Evolutionary conservation across 2,888 invertebrate species (phyloP), one percentile per base, ranked within the genome.

Genomic region (Microplitis manilae): DNA sequence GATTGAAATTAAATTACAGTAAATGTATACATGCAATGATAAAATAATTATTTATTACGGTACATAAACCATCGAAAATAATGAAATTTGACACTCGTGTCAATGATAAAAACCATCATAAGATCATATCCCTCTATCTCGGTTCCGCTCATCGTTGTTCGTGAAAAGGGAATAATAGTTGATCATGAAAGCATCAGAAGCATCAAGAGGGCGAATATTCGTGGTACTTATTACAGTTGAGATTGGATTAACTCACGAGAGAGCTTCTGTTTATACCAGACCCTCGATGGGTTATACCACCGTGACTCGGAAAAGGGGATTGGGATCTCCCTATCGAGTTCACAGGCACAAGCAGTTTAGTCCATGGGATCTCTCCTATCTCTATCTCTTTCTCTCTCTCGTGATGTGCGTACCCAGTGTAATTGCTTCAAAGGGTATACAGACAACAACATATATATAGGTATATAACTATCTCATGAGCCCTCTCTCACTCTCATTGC

Each of bases 161-260:
- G 50, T 50, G 50, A 50, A 50, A 50, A 50, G 50, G 50, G 50
- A 50, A 13, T 65, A 13, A 38, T 13, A 13, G 73, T 50, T 72
- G 72, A 70, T 76, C 70, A 59, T 17, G 62, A 40, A 59, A 61
- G 68, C 74, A 59, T 65, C 39, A 70, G 67, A 68, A 41, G 65
- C 59, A 50, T 71, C 38, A 61, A 71, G 71, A 71, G 68, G 60
- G 71, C 50, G 76, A 74, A 79, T 72, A 71, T 61, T 72, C 60
- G 60, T 68, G 64, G 41, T 20, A 85, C 85, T 86, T 86, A 87
- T 87, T 86, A 86, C 83, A 77, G 68, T 65, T 76, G 80, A 80
- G 84, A 85, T 86, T 85, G 83, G 85, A 87, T 87, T 86, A 87
- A 85, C 85, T 85, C 84, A 84, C 80, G 80, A 84, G 85, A 82